Evolutionary conservation across 2,888 invertebrate genomes (phyloP).

Genomic region (Yponomeuta malinellus): DNA sequence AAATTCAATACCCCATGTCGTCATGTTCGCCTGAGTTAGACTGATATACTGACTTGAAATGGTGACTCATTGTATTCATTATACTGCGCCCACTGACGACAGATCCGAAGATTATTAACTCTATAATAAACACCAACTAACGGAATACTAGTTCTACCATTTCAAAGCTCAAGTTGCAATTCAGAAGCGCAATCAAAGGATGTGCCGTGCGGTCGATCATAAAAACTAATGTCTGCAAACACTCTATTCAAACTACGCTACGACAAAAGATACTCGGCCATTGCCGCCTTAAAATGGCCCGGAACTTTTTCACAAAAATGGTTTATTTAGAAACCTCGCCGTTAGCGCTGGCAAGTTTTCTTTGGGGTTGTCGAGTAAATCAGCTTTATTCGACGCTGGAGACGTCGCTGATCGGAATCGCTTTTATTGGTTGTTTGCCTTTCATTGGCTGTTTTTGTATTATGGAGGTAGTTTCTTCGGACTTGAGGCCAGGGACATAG

Average conservation of each 20-base stretch:
- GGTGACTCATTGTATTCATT: too few species aligned
- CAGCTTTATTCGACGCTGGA: conserved; percentile 61
- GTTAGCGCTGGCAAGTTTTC: conserved; percentile 67
- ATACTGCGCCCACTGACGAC: too few species aligned
- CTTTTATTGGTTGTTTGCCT: conserved; percentile 71
- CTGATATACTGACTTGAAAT: too few species aligned
- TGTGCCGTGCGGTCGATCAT: conserved; percentile 33
- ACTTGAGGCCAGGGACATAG: background rate
- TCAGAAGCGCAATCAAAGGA: conserved; percentile 14
- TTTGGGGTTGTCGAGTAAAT: conserved; percentile 58
- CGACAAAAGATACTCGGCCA: conserved; percentile 5
- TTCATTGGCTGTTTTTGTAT: conserved; percentile 48
- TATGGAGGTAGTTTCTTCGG: conserved; percentile 29
- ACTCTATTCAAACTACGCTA: conserved; percentile 45
- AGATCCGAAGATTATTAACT: too few species aligned
- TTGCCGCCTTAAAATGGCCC: conserved; percentile 56
- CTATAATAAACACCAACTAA: background rate
- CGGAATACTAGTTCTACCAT: background rate
- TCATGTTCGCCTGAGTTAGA: too few species aligned
- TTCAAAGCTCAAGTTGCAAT: background rate
- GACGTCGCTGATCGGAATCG: conserved; percentile 68
- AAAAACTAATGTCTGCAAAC: conserved; percentile 64
- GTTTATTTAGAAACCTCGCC: conserved; percentile 71
- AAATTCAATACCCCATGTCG: too few species aligned
- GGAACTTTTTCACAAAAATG: conserved; percentile 71